phyloP scores from a whole-genome alignment of 2,113 vertebrate species.

The Lamprotornis superbus region DNA sequence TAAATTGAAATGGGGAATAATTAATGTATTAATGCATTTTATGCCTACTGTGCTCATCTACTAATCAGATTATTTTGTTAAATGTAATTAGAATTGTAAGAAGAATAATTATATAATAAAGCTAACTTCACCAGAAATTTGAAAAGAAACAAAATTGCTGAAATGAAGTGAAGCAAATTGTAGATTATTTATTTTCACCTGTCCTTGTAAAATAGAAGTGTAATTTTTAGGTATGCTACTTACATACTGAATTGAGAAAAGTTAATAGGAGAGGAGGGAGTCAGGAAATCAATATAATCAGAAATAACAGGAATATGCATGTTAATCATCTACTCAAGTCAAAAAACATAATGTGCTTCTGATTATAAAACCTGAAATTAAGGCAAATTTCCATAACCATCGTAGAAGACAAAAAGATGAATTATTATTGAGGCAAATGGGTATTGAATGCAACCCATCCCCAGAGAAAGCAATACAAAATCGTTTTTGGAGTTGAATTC shows the following conservation, averaged over 20 bases:
- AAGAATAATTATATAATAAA: conserved; percentile 9
- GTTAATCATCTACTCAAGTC: background rate
- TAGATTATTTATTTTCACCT: background rate
- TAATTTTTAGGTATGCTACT: background rate
- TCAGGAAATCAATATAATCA: background rate
- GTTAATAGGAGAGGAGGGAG: background rate
- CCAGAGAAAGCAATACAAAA: background rate
- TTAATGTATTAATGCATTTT: conserved; percentile 39
- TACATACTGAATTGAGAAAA: background rate
- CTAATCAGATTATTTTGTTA: conserved; percentile 32
- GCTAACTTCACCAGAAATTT: background rate
- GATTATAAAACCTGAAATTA: background rate
- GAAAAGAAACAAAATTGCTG: background rate
- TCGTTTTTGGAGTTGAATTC: background rate
- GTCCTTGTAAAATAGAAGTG: background rate
- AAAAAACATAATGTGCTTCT: background rate
- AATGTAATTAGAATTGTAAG: background rate
- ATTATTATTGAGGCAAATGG: background rate
- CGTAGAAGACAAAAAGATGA: background rate
- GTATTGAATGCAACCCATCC: background rate
- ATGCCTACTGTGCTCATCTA: conserved; percentile 17
- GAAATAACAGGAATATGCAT: background rate
- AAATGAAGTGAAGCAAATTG: background rate
- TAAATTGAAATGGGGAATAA: conserved; percentile 9
- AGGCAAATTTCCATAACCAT: background rate